Evolutionary conservation across 35 echinoderm and acorn worm genomes (phyloP).

Genomic region (Ophiothrix spiculata): DNA sequence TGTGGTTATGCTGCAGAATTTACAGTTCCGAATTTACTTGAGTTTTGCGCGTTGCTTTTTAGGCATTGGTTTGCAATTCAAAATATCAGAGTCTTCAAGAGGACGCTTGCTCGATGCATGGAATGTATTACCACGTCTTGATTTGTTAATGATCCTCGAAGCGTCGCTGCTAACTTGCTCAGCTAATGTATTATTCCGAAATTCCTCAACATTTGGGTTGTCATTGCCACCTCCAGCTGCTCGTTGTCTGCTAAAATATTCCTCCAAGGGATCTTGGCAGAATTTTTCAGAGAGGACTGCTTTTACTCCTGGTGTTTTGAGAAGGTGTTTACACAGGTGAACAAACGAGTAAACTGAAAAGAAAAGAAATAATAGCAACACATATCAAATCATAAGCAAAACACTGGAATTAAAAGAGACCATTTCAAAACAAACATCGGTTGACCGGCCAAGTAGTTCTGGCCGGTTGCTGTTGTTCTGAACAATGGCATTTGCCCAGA

Average conservation of each 20-base stretch:
- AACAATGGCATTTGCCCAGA: too few species aligned
- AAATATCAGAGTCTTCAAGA: too few species aligned
- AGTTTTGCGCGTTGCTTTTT: too few species aligned
- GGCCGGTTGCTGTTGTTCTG: too few species aligned
- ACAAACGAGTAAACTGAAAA: slow-evolving; percentile 53
- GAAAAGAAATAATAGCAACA: slow-evolving; percentile 2
- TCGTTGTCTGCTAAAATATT: slow-evolving; percentile 62
- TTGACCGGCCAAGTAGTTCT: too few species aligned
- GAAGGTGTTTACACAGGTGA: slow-evolving; percentile 19
- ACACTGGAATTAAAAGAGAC: background rate
- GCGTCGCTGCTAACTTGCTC: too few species aligned
- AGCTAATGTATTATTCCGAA: slow-evolving; percentile 44
- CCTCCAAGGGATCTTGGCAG: slow-evolving; percentile 50
- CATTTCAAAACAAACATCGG: background rate
- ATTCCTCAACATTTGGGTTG: slow-evolving; percentile 47
- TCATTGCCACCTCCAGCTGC: slow-evolving; percentile 26
- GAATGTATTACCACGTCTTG: too few species aligned
- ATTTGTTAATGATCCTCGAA: too few species aligned
- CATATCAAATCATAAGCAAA: background rate
- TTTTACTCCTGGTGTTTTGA: slow-evolving; percentile 11
- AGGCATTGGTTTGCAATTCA: too few species aligned
- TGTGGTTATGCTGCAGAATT: too few species aligned
- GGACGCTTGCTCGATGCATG: too few species aligned
- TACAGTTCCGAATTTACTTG: too few species aligned
- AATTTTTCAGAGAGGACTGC: slow-evolving; percentile 58